These are phyloP conservation scores for Vanessa cardui DNA, from an alignment of 2,888 invertebrate genomes.

Conservation along the genomic window DNA sequence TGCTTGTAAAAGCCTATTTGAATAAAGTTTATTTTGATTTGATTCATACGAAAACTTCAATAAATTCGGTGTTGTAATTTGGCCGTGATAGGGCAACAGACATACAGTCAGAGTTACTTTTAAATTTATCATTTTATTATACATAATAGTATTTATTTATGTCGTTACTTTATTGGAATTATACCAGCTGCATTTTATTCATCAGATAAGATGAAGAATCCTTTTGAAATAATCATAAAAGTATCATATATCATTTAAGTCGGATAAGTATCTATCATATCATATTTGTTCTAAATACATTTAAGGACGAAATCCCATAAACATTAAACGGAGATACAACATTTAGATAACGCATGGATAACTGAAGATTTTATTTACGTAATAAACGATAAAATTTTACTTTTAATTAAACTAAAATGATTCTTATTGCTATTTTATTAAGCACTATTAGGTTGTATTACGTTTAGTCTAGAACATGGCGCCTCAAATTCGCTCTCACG, in stretches of 20 bases:
- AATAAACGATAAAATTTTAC: conserved; percentile 21
- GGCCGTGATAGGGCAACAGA: too few species aligned
- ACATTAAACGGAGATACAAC: conserved; percentile 38
- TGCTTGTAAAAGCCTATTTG: too few species aligned
- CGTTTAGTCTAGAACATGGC: conserved; percentile 45
- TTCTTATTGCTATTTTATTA: conserved; percentile 16
- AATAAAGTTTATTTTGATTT: too few species aligned
- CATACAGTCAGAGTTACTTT: neutral
- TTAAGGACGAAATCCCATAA: conserved; percentile 20
- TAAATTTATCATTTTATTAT: neutral
- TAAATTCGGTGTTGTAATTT: too few species aligned
- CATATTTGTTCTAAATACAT: conserved; percentile 19
- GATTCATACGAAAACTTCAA: too few species aligned
- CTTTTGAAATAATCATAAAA: neutral
- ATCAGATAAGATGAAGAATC: too few species aligned
- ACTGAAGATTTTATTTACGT: conserved; percentile 30
- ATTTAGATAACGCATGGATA: conserved; percentile 33
- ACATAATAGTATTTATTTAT: too few species aligned
- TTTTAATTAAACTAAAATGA: conserved; percentile 16
- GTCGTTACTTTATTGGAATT: too few species aligned
- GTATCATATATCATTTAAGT: neutral
- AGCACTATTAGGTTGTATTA: conserved; percentile 33
- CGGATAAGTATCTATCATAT: conserved; percentile 11
- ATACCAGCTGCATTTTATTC: too few species aligned
- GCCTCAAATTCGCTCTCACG: conserved; percentile 60